These are phyloP conservation scores for Neodontobutis hainanensis DNA, from an alignment of 2,113 vertebrate species.

Conservation along the genomic window DNA sequence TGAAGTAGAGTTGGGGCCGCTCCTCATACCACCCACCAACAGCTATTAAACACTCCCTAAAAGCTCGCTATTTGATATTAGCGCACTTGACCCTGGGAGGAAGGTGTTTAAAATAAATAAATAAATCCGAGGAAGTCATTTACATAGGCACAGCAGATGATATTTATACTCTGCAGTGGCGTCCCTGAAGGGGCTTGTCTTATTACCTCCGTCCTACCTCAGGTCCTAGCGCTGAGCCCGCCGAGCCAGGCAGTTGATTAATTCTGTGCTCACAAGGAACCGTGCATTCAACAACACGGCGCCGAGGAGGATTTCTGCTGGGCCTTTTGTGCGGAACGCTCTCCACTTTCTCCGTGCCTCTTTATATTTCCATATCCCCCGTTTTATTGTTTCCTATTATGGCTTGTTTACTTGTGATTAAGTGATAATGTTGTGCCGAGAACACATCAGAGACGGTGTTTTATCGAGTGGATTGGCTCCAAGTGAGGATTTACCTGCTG, in stretches of 20 bases:
- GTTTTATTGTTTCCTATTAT: slow-evolving; percentile 34
- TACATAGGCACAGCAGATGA: slow-evolving; percentile 99
- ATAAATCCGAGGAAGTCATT: slow-evolving; percentile 87
- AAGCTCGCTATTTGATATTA: slow-evolving; percentile 99
- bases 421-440: slow-evolving; percentile 18
- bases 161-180: slow-evolving; percentile 57
- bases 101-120: slow-evolving; percentile 62
- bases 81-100: slow-evolving; percentile 91
- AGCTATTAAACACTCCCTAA: slow-evolving; percentile 98
- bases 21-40: slow-evolving; percentile 93
- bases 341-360: slow-evolving; percentile 32
- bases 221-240: slow-evolving; percentile 92
- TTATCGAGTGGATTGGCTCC: slow-evolving; percentile 57
- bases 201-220: slow-evolving; percentile 93
- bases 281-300: slow-evolving; percentile 89
- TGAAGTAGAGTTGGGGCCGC: slow-evolving; percentile 89
- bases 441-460: slow-evolving; percentile 6
- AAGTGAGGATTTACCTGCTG: slow-evolving; percentile 90
- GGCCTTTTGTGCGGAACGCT: slow-evolving; percentile 36
- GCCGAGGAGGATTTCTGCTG: slow-evolving; percentile 81
- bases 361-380: slow-evolving; percentile 43
- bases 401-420: slow-evolving; percentile 43
- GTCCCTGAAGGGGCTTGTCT: slow-evolving; percentile 95
- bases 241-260: slow-evolving; percentile 98
- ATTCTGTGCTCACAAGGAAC: slow-evolving; percentile 95